phyloP scores from a whole-genome alignment of 2,888 invertebrate species.

The Odontocolon sp. region DNA sequence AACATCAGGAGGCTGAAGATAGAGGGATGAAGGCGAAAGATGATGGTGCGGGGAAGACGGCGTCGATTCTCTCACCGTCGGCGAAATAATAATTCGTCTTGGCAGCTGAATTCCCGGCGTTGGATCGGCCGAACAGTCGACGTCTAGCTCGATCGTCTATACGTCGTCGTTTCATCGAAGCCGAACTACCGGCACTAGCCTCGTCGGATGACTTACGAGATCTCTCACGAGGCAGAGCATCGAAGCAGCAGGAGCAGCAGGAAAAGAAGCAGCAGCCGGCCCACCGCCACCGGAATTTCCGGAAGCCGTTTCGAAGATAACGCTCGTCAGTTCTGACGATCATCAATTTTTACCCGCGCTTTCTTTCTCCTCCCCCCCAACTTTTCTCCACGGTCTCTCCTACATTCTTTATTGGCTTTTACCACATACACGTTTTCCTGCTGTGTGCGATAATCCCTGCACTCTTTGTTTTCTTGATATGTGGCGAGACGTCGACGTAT shows the following conservation, averaged over 20 bases:
- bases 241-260: background rate
- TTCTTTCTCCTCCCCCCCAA: background rate
- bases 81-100: constrained; percentile 60
- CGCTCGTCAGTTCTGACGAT: constrained; percentile 50
- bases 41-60: constrained; percentile 22
- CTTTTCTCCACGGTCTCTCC: constrained; percentile 22
- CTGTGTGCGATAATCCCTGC: background rate
- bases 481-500: constrained; percentile 36
- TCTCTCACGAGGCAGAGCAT: constrained; percentile 1
- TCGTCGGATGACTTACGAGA: constrained; percentile 45
- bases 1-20: constrained; percentile 23
- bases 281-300: constrained; percentile 45
- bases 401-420: background rate
- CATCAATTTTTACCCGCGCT: constrained; percentile 49
- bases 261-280: constrained; percentile 6
- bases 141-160: constrained; percentile 28
- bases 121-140: constrained; percentile 24
- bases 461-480: constrained; percentile 38
- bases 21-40: constrained; percentile 20
- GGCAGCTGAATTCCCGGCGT: constrained; percentile 48
- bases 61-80: constrained; percentile 58
- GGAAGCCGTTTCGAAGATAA: constrained; percentile 48
- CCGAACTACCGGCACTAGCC: constrained; percentile 32
- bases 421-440: background rate
- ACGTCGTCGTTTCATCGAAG: constrained; percentile 51